A percentile compares a stretch with the other conserved stretches of the same genome.
These are phyloP conservation scores for Eupithecia exiguata DNA, from an alignment of 2,888 invertebrate species.

Conservation along the genomic window DNA sequence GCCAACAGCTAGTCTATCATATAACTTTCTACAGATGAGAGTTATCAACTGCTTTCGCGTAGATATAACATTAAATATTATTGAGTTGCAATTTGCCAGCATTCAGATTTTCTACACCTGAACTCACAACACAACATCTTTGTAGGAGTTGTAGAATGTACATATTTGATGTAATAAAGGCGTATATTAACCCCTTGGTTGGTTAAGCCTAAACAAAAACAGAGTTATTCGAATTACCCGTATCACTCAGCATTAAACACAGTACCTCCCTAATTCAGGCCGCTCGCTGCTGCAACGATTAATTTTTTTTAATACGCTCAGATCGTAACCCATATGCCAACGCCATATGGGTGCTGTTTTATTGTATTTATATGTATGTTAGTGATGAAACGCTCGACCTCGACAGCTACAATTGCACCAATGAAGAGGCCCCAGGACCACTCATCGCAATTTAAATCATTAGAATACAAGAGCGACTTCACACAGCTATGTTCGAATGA, in stretches of 20 bases:
- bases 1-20: too few species aligned
- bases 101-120: background rate
- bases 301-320: slow-evolving; percentile 36
- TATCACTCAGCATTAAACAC: slow-evolving; percentile 30
- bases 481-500: slow-evolving; percentile 18
- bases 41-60: background rate
- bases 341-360: slow-evolving; percentile 60
- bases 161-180: background rate
- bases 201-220: slow-evolving; percentile 8
- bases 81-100: background rate
- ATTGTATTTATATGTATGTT: slow-evolving; percentile 71
- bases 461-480: slow-evolving; percentile 50
- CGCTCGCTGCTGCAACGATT: slow-evolving; percentile 33
- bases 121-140: background rate
- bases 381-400: slow-evolving; percentile 76
- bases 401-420: slow-evolving; percentile 72
- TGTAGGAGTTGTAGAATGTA: background rate
- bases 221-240: slow-evolving; percentile 32
- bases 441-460: slow-evolving; percentile 77
- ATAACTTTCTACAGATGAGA: background rate
- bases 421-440: slow-evolving; percentile 66
- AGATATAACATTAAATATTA: background rate
- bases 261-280: slow-evolving; percentile 36
- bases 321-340: slow-evolving; percentile 34
- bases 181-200: slow-evolving; percentile 4